Conservation (phyloP, 2,888 invertebrate genomes). For the Drosophila siamana region DNA sequence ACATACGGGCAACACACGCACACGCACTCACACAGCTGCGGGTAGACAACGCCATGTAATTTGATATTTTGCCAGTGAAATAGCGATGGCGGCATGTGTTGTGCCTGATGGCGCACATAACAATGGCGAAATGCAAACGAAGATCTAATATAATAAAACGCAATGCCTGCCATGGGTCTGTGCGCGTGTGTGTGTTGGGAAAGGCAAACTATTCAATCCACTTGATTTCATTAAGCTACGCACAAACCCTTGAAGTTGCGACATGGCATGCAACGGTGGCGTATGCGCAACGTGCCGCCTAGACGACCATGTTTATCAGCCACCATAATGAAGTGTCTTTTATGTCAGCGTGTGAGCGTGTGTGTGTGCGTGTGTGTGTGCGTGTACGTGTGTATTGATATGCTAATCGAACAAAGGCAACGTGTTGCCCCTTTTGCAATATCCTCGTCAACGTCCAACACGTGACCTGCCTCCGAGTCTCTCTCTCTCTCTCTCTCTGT, state of each 20-base stretch:
- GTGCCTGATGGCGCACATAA: slow-evolving; percentile 63
- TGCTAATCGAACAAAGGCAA: slow-evolving; percentile 74
- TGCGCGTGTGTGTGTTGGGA: slow-evolving; percentile 7
- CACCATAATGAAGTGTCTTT: slow-evolving; percentile 78
- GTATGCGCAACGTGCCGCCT: slow-evolving; percentile 62
- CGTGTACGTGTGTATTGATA: slow-evolving; percentile 73
- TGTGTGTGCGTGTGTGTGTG: slow-evolving; percentile 13
- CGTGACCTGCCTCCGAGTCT: slow-evolving; percentile 52
- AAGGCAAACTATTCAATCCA: slow-evolving; percentile 74
- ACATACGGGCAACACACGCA: slow-evolving; percentile 29
- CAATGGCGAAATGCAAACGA: slow-evolving; percentile 50
- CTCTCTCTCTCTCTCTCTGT: not conserved
- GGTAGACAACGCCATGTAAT: slow-evolving; percentile 59
- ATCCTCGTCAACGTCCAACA: slow-evolving; percentile 44
- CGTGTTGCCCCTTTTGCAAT: slow-evolving; percentile 54
- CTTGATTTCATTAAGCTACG: slow-evolving; percentile 79
- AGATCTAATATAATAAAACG: slow-evolving; percentile 74
- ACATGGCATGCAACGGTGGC: slow-evolving; percentile 52
- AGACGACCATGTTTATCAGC: slow-evolving; percentile 59
- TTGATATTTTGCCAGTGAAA: slow-evolving; percentile 71
- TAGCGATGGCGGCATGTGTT: slow-evolving; percentile 68
- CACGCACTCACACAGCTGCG: slow-evolving; percentile 28
- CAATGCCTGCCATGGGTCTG: slow-evolving; percentile 42
- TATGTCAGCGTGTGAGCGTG: slow-evolving; percentile 25
- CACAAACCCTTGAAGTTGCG: slow-evolving; percentile 59